Base-by-base conservation (phyloP, 2,888 invertebrate species). In the Folsomia manolachei region DNA sequence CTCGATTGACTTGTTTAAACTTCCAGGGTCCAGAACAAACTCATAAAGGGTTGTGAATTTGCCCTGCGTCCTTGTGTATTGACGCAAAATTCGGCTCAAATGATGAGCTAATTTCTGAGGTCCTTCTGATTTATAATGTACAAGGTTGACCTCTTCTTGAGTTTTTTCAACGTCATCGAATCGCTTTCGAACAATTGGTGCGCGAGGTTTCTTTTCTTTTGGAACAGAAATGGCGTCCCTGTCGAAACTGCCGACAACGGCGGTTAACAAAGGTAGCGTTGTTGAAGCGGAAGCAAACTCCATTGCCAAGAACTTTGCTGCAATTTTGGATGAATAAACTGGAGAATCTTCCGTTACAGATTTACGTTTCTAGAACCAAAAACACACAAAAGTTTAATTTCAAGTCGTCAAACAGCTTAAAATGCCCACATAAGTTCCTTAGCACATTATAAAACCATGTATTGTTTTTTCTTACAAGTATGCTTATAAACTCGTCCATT, bases 181-280 rank as follows among this genome's bases (percentile, higher is more conserved):
- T 14, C 68, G 63, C 21, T 69, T 71, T 39, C 69, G 71, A 11
- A 65, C 19, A 7, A 65, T 74, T 1, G 73, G 26, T 51, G 76
- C 73, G 1, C 74, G 53, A 7, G 23, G 68, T 52, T 77, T 77
- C 25, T 74, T 77, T 56, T 69, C 53, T 0, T 64, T 69, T 9
- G 73, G 73, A 18, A 62, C 63, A 19, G 52, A 11, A 61, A 77
- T 60, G 11, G 64, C 19, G 14, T 67, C 62, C 27, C 71, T 27
- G 51, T 78, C 78, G 56, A 75, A 76, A 0, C 74, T 39, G 66
- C 76, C 78, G 21, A 76, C 52, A 14, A 78, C 27, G 1, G 66
- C 61, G 4, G 68, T 62, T n/a, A 76, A 14, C 21, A 56, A 39
- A n/a, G 74, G 72, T 18, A 70, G 11, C 1, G 63, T 53, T 62